A percentile compares a stretch with the other conserved stretches of the same genome.
Evolutionary conservation across 2,888 invertebrate genomes (phyloP).

Genomic region (Elysia crispata): DNA sequence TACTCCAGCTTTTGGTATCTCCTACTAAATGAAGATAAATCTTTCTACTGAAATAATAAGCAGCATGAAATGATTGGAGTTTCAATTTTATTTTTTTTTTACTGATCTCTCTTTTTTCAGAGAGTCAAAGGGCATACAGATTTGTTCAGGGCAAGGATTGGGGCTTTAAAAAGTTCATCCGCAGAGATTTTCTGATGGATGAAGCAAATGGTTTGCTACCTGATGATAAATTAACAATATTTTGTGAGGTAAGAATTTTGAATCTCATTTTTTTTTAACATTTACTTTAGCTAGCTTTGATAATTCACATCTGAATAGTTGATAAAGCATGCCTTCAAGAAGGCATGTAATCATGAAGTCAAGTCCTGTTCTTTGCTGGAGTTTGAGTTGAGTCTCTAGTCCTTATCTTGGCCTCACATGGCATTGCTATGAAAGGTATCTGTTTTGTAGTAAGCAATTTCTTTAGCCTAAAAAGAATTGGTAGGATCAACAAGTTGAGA

Average conservation of each 20-base stretch:
- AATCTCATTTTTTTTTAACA: neutral
- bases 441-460: neutral
- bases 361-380: too few relatives aligned
- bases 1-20: too few relatives aligned
- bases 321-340: too few relatives aligned
- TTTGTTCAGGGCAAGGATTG: constrained; percentile 99
- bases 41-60: too few relatives aligned
- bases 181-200: constrained; percentile 98
- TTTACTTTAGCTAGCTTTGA: too few relatives aligned
- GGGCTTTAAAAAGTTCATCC: constrained; percentile 99
- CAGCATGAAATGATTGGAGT: too few relatives aligned
- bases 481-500: neutral
- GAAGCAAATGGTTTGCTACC: constrained; percentile 99
- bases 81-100: too few relatives aligned
- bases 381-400: too few relatives aligned
- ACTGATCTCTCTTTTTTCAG: constrained; percentile 75
- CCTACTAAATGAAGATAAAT: too few relatives aligned
- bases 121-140: constrained; percentile 94
- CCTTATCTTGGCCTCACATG: neutral
- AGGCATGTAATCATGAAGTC: too few relatives aligned
- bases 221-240: constrained; percentile 99
- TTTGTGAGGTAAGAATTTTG: constrained; percentile 87
- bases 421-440: neutral
- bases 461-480: neutral
- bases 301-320: too few relatives aligned